phyloP scores from a whole-genome alignment of 2,113 vertebrate genomes.

The Cyanoramphus novaezelandiae region DNA sequence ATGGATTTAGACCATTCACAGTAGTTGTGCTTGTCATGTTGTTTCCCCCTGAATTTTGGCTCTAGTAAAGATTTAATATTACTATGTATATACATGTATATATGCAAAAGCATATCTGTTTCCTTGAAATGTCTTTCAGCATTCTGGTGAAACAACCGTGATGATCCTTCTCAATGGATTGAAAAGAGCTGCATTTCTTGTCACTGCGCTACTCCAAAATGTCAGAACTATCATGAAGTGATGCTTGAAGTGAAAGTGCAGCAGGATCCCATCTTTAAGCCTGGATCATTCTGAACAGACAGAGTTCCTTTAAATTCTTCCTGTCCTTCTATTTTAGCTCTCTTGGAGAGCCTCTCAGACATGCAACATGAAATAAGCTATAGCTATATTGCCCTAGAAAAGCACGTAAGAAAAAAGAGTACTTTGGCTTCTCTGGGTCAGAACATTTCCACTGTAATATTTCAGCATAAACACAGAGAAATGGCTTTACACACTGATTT shows the following conservation, averaged over 20 bases:
- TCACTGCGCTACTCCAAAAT: background rate
- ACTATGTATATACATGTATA: background rate
- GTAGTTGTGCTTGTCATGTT: background rate
- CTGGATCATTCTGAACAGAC: background rate
- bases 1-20: background rate
- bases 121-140: slow-evolving; percentile 9
- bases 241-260: background rate
- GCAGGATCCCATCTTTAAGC: background rate
- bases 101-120: background rate
- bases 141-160: background rate
- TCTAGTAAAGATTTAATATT: background rate
- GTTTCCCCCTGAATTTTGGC: background rate
- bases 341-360: background rate
- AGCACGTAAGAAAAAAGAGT: background rate
- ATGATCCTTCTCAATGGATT: slow-evolving; percentile 1
- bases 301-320: slow-evolving; percentile 32
- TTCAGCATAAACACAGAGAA: background rate
- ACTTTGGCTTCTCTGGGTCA: background rate
- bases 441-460: background rate
- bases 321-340: background rate
- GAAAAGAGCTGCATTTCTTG: background rate
- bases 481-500: background rate
- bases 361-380: background rate
- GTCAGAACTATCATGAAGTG: slow-evolving; percentile 21
- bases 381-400: background rate